These are phyloP conservation scores for Lonchura striata DNA, from an alignment of 2,113 vertebrate genomes.

Conservation along the genomic window DNA sequence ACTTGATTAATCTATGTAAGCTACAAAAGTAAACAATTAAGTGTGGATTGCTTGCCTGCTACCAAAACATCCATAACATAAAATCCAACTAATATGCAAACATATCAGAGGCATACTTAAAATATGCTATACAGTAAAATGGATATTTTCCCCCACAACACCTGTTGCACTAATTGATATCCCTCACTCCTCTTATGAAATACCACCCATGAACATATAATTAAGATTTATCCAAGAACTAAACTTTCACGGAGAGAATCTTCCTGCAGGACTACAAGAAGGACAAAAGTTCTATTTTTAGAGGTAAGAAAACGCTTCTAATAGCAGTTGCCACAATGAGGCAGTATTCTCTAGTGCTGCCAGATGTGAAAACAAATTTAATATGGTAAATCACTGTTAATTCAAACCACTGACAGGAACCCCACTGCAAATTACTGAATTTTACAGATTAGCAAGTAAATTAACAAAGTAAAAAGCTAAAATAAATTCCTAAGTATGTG, in stretches of 20 bases:
- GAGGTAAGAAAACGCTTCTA: not conserved
- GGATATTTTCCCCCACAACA: not conserved
- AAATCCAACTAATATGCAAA: not conserved
- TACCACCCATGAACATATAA: not conserved
- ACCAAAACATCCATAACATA: not conserved
- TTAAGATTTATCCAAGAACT: not conserved
- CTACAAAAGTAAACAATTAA: not conserved
- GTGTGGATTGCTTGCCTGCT: not conserved
- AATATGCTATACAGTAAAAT: not conserved
- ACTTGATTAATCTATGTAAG: not conserved
- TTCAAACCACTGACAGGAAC: not conserved
- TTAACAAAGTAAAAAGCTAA: not conserved
- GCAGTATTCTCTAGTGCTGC: not conserved
- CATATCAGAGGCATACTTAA: not conserved
- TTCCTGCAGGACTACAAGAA: not conserved
- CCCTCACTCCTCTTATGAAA: not conserved
- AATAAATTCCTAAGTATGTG: not conserved
- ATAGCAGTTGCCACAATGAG: not conserved
- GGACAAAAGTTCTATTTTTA: not conserved
- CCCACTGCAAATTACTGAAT: constrained; percentile 15
- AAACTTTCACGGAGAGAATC: not conserved
- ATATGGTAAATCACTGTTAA: constrained; percentile 6
- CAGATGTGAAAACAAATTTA: constrained; percentile 33
- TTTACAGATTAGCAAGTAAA: constrained; percentile 28
- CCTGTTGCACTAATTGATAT: not conserved